A percentile compares a stretch with the other conserved stretches of the same genome.
Conservation (phyloP, 2,888 invertebrate genomes). For the Drosophila formosana region DNA sequence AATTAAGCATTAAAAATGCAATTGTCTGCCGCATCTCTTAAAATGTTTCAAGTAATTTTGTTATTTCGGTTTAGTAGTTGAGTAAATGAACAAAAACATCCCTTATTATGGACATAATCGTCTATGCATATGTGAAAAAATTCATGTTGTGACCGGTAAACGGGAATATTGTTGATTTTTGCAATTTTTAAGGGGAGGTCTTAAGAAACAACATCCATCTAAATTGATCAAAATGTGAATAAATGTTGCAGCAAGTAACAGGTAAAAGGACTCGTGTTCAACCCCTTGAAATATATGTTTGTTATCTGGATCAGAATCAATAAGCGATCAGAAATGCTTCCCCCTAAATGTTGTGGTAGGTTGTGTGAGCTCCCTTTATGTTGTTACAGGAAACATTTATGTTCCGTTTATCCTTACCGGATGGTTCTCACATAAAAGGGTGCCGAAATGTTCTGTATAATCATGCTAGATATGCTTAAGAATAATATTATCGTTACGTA, state of each 20-base stretch:
- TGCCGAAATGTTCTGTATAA: not conserved
- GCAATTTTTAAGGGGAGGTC: not conserved
- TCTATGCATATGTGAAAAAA: constrained; percentile 21
- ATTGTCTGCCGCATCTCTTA: constrained; percentile 55
- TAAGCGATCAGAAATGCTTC: not conserved
- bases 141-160: not conserved
- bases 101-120: constrained; percentile 32
- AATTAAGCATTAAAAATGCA: constrained; percentile 65
- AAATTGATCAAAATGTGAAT: constrained; percentile 6
- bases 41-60: constrained; percentile 66
- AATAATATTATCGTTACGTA: constrained; percentile 2
- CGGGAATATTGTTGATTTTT: constrained; percentile 5
- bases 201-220: not conserved
- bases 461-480: not conserved
- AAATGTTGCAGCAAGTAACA: not conserved
- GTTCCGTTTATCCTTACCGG: constrained; percentile 1
- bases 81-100: constrained; percentile 75
- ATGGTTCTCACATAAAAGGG: not conserved
- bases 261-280: not conserved
- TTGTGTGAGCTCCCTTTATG: constrained; percentile 4
- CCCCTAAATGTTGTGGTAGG: not conserved
- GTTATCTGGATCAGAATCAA: constrained; percentile 1
- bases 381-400: constrained; percentile 37
- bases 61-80: constrained; percentile 80
- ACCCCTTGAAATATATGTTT: constrained; percentile 1